Evolutionary conservation across 2,797 vertebrate species (phyloP).

Genomic region (Cossypha heuglini): DNA sequence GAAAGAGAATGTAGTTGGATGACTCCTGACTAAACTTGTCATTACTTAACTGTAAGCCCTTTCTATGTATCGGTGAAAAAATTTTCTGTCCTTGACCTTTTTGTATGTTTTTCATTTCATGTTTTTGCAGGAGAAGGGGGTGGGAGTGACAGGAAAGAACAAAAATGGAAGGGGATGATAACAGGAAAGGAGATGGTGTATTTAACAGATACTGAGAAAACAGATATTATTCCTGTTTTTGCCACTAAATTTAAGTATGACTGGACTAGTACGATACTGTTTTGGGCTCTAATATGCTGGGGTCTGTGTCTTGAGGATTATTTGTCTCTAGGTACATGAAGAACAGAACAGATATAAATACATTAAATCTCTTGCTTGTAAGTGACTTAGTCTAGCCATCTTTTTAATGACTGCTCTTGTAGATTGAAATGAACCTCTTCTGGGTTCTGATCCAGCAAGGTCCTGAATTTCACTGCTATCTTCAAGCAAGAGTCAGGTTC

Average conservation of each 20-base stretch:
- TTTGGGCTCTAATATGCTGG: not conserved
- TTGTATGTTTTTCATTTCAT: not conserved
- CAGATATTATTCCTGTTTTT: not conserved
- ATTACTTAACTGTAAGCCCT: not conserved
- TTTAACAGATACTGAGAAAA: not conserved
- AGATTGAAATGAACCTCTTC: not conserved
- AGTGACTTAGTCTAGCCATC: not conserved
- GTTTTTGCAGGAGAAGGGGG: not conserved
- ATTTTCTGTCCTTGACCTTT: not conserved
- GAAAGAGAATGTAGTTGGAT: not conserved
- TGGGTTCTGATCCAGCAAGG: not conserved
- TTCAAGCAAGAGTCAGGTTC: not conserved
- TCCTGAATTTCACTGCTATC: not conserved
- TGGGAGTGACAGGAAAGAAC: not conserved
- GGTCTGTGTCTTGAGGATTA: not conserved
- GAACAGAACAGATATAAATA: not conserved
- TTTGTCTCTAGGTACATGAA: not conserved
- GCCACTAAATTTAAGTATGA: not conserved
- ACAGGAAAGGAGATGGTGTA: not conserved
- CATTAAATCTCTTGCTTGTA: not conserved
- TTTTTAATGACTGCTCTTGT: not conserved
- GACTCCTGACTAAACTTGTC: not conserved
- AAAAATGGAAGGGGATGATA: not conserved
- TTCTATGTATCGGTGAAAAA: not conserved
- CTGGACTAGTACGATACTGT: not conserved